Evolutionary conservation across 2,888 invertebrate species (phyloP), one percentile per base, ranked within the genome.

Genomic region (Diabrotica balteata): DNA sequence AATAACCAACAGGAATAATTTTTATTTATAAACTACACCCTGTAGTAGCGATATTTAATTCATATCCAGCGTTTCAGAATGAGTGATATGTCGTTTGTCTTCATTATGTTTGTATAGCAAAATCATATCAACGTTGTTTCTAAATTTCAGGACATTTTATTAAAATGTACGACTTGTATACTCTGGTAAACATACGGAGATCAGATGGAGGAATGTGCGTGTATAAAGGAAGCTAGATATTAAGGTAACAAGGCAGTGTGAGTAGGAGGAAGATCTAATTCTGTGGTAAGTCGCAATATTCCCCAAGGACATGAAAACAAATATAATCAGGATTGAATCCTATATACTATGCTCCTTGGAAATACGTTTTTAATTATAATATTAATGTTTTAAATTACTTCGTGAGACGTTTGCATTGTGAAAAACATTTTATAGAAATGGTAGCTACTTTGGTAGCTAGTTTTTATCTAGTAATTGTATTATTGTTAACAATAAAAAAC

Each of bases 161-260:
- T 10, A 47, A 47, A 47, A 47, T 47, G 47, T 47, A 47, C 47
- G 47, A 47, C 47, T 47, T 47, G 10, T 47, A 47, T 47, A 47
- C 47, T 9, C 47, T 9, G 10, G 47, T 47, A 47, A 9, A 47
- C 47, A 47, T 4, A 47, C 47, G 10, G 10, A 47, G 47, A 47
- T 47, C 10, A 10, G 47, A 47, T 47, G 32, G 32, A 32, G 32
- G 32, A 32, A 32, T 32, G 4, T 47, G 47, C 47, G 47, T 47
- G 10, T 9, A 47, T 47, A 47, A 47, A 10, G 10, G 47, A 47
- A 47, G 47, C 47, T 47, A 9, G 47, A 10, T 47, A 47, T 47
- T 47, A 47, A 47, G 47, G 47, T 47, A 47, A 47, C 8, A 47
- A 8, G 47, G 10, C 47, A 47, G 6, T 47, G 47, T 9, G 10